Evolutionary conservation across 2,113 vertebrate species (phyloP), one percentile per base, ranked within the genome.

Genomic region (Psittacula cyanocephala): DNA sequence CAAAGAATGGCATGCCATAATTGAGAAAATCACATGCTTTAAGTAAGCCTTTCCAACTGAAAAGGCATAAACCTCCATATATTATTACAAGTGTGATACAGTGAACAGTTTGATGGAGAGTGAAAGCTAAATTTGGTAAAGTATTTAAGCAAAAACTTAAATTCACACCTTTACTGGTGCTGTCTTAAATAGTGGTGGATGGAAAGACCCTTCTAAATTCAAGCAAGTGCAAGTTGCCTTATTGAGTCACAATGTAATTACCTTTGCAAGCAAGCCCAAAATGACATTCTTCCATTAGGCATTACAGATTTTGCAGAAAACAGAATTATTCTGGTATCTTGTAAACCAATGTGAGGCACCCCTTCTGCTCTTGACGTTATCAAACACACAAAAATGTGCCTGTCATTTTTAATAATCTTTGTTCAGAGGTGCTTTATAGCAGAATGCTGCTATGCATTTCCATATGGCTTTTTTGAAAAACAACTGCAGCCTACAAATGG

Each of bases 351-450:
- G 49, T 37, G 37, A 10, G 1, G 19, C 41, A 63, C n/a, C 53
- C 39, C n/a, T 69, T 89, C 70, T 69, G 53, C 23, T 95, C 82
- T 55, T 91, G 62, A 90, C 50, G 35, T 85, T 86, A 96, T 59
- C 65, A 89, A 91, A 89, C 67, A 85, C 16, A 77, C 24, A 92
- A 83, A 95, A 94, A 71, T 74, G 33, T 87, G 78, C 29, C 70
- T 94, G 86, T 91, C 93, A 72, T 87, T 92, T 82, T 87, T 92
- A 89, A 96, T 93, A 87, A 89, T 67, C 69, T 89, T 91, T 82
- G n/a, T 55, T 93, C 2, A 3, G 55, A 91, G 25, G 10, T 85
- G 49, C 28, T 89, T 62, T 53, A 59, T 37, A 92, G 52, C 49
- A 87, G 65, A 87, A 88, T 72, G 23, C 81, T 87, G 65, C 31